A percentile compares a stretch with the other conserved stretches of the same genome.
Conservation (phyloP, 2,888 invertebrate genomes). For the Alsophila aescularia region DNA sequence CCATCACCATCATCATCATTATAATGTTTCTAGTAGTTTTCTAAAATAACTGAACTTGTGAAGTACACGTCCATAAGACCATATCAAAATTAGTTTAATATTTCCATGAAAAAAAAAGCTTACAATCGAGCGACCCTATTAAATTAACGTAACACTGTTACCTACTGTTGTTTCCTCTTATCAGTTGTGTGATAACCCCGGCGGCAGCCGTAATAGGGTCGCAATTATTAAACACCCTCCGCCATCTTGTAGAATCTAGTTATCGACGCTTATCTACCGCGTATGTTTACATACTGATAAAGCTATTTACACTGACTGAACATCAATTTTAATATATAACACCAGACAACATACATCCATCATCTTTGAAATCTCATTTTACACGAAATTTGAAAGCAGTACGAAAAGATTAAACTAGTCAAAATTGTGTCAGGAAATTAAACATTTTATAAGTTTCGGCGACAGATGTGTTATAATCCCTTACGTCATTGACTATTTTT, state of each 20-base stretch:
- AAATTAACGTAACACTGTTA: constrained; percentile 11
- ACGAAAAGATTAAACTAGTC: constrained; percentile 5
- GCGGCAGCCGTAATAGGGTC: constrained; percentile 47
- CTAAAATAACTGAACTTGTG: too few species aligned
- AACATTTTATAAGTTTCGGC: constrained; percentile 19
- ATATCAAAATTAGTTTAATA: background rate
- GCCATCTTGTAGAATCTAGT: constrained; percentile 65
- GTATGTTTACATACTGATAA: constrained; percentile 62
- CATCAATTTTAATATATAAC: constrained; percentile 40
- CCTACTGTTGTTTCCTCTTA: constrained; percentile 16
- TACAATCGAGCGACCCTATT: constrained; percentile 5
- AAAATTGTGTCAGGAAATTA: constrained; percentile 22
- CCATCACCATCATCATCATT: too few species aligned
- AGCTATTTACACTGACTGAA: constrained; percentile 39
- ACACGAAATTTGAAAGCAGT: constrained; percentile 10
- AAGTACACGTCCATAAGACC: too few species aligned
- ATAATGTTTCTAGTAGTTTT: too few species aligned
- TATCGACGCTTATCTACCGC: constrained; percentile 63
- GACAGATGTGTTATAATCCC: constrained; percentile 27
- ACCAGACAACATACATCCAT: constrained; percentile 32
- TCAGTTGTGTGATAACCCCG: constrained; percentile 38
- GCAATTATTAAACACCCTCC: constrained; percentile 42
- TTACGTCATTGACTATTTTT: constrained; percentile 31
- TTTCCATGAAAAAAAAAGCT: background rate
- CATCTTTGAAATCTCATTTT: constrained; percentile 12